These are phyloP conservation scores for Oscheius sp. DNA, from an alignment of 2,888 invertebrate species.

Conservation along the genomic window DNA sequence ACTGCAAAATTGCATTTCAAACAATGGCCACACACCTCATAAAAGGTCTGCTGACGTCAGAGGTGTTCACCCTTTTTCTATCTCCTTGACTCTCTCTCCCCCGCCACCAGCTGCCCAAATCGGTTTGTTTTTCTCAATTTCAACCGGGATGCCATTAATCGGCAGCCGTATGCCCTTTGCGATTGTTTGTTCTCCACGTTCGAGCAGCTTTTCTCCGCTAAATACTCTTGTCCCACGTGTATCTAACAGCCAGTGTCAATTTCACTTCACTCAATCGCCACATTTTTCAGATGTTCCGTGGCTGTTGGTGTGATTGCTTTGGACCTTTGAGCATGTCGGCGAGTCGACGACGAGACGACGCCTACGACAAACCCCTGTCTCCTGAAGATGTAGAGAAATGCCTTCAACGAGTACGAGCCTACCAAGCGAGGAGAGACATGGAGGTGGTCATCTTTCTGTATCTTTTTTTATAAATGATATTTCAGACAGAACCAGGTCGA, in stretches of 20 bases:
- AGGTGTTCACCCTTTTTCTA: neutral
- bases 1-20: neutral
- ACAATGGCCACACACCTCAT: conserved; percentile 3
- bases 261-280: neutral
- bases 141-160: neutral
- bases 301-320: conserved; percentile 62
- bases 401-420: conserved; percentile 45
- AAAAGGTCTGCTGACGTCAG: neutral
- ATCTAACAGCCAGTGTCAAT: conserved; percentile 19
- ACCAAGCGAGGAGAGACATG: conserved; percentile 43
- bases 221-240: conserved; percentile 37
- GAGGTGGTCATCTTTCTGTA: neutral
- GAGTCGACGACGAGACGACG: conserved; percentile 41
- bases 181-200: conserved; percentile 7
- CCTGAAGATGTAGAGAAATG: conserved; percentile 52
- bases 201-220: conserved; percentile 36
- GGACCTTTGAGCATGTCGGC: conserved; percentile 43
- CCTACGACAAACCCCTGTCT: conserved; percentile 52
- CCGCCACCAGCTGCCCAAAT: neutral
- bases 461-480: neutral
- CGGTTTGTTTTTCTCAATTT: conserved; percentile 2
- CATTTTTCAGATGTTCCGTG: conserved; percentile 56
- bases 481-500: conserved; percentile 11
- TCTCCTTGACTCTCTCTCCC: neutral
- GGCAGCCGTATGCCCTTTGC: neutral